A percentile compares a stretch with the other conserved stretches of the same genome.
Conservation (phyloP, 2,888 invertebrate species). For the Acanthosoma haemorrhoidale region DNA sequence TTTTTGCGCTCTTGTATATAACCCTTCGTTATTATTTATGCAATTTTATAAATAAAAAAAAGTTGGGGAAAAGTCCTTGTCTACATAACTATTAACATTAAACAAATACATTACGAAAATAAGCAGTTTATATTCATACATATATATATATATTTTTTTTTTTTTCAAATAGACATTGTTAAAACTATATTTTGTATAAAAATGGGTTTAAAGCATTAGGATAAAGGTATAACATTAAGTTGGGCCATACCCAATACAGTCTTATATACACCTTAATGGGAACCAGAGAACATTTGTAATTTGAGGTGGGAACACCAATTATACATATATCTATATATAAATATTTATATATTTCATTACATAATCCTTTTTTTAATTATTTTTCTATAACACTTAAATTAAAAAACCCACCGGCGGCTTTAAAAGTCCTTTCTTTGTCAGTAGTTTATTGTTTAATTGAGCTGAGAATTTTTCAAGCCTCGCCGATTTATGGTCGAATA, state of each 20-base stretch:
- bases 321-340: constrained; percentile 15
- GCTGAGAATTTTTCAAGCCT: constrained; percentile 16
- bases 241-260: constrained; percentile 27
- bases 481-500: not conserved
- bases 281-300: constrained; percentile 29
- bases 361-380: not conserved
- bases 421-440: constrained; percentile 3
- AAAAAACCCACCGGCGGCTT: not conserved
- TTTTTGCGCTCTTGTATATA: not conserved
- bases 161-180: constrained; percentile 16
- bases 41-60: not conserved
- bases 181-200: constrained; percentile 26
- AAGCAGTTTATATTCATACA: constrained; percentile 26
- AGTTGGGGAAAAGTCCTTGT: not conserved
- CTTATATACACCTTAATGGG: constrained; percentile 27
- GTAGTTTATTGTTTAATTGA: constrained; percentile 18
- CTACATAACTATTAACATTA: constrained; percentile 10
- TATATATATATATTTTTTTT: constrained; percentile 22
- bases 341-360: constrained; percentile 6
- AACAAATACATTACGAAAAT: constrained; percentile 29
- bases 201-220: constrained; percentile 29
- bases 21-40: not conserved
- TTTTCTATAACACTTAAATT: constrained; percentile 18
- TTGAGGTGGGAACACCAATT: constrained; percentile 26
- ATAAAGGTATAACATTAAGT: constrained; percentile 11